These are phyloP conservation scores for Calliphora vicina DNA, from an alignment of 1,140 invertebrate species.

Conservation along the genomic window DNA sequence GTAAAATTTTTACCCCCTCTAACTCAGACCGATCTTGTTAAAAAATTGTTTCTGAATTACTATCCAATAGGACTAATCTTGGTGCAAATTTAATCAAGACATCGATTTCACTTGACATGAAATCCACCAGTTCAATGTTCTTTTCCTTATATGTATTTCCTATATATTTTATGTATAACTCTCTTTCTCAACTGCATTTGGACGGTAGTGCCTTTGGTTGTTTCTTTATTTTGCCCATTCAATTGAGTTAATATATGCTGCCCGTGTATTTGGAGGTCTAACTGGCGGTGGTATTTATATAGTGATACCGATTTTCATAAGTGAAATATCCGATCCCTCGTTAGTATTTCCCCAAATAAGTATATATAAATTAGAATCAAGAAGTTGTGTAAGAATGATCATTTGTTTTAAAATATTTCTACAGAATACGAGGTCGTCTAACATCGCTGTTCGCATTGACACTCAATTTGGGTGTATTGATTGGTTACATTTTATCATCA, in stretches of 20 bases:
- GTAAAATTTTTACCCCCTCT: no score
- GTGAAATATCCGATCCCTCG: slow-evolving; percentile 60
- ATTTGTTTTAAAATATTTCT: not conserved
- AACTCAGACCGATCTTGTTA: no score
- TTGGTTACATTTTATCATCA: slow-evolving; percentile 51
- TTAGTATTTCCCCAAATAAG: slow-evolving; percentile 35
- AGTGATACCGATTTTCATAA: slow-evolving; percentile 55
- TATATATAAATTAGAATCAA: not conserved
- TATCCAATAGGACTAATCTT: no score
- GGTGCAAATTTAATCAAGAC: no score
- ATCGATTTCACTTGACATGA: no score
- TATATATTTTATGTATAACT: no score
- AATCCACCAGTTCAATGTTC: no score
- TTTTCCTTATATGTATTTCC: no score
- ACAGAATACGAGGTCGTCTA: slow-evolving; percentile 54
- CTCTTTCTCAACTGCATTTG: no score
- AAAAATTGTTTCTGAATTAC: no score
- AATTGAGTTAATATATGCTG: slow-evolving; percentile 58
- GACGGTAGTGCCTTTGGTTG: slow-evolving; percentile 45
- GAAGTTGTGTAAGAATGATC: not conserved
- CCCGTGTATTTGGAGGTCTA: slow-evolving; percentile 60
- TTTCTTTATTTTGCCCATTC: slow-evolving; percentile 53
- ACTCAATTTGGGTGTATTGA: slow-evolving; percentile 51
- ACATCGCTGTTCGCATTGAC: slow-evolving; percentile 51
- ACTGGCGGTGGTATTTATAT: slow-evolving; percentile 56